Conservation (phyloP, 2,797 vertebrate genomes). For the Characodon lateralis region DNA sequence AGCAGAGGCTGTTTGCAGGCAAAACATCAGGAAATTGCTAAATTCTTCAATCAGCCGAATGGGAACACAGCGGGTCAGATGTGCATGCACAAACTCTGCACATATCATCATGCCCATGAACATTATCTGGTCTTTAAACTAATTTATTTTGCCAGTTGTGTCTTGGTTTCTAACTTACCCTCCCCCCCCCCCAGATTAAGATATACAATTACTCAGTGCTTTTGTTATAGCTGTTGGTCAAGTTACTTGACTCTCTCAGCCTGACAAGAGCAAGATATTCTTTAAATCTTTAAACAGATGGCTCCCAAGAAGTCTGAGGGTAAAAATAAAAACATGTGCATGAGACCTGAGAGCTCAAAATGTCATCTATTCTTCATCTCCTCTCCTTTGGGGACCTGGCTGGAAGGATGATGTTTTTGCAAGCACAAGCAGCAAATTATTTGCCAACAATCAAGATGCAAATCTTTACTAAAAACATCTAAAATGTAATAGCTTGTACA, state of each 20-base stretch:
- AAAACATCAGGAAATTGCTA: conserved; percentile 56
- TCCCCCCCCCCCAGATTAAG: background rate
- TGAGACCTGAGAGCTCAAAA: conserved; percentile 63
- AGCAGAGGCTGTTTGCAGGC: conserved; percentile 30
- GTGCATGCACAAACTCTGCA: conserved; percentile 16
- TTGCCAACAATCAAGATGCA: conserved; percentile 35
- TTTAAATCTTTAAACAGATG: conserved; percentile 78
- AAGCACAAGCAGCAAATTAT: conserved; percentile 55
- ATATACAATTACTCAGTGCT: conserved; percentile 63
- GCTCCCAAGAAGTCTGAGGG: conserved; percentile 66
- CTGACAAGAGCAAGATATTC: conserved; percentile 64
- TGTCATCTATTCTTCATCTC: conserved; percentile 73
- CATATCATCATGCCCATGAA: conserved; percentile 6
- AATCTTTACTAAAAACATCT: conserved; percentile 7
- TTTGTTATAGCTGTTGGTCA: conserved; percentile 48
- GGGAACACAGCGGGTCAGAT: conserved; percentile 44
- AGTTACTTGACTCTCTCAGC: conserved; percentile 43
- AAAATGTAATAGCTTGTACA: conserved; percentile 2
- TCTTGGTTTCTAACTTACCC: conserved; percentile 20
- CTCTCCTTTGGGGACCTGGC: conserved; percentile 65
- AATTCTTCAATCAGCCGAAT: conserved; percentile 40
- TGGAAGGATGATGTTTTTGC: conserved; percentile 64
- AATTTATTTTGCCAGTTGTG: conserved; percentile 39
- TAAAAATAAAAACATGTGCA: conserved; percentile 75
- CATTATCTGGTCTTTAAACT: background rate